A percentile compares a stretch with the other conserved stretches of the same genome.
phyloP scores from a whole-genome alignment of 2,888 invertebrate genomes.

The Platycnemis pennipes region DNA sequence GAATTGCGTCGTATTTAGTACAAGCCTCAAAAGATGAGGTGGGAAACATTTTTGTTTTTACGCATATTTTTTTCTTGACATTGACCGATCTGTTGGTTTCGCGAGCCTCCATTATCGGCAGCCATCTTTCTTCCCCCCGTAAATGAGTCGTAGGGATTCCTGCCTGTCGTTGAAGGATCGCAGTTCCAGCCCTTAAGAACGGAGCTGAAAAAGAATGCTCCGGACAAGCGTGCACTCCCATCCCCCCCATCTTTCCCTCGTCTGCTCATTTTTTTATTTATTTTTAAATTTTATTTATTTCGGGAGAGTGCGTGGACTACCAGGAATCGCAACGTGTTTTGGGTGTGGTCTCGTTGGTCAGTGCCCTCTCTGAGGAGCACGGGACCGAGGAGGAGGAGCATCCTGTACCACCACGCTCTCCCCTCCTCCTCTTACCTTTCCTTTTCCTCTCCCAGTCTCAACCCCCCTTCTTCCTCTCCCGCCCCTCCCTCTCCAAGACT shows the following conservation, averaged over 20 bases:
- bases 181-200: background rate
- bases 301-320: slow-evolving; percentile 7
- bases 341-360: background rate
- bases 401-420: slow-evolving; percentile 11
- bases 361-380: background rate
- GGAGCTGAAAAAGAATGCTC: slow-evolving; percentile 16
- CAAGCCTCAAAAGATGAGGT: slow-evolving; percentile 6
- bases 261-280: background rate
- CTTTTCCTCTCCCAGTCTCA: no score
- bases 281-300: background rate
- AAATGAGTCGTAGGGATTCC: slow-evolving; percentile 40
- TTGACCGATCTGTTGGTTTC: slow-evolving; percentile 40
- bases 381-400: background rate
- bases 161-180: slow-evolving; percentile 47
- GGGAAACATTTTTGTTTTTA: background rate
- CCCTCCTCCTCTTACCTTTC: background rate
- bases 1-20: background rate
- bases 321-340: slow-evolving; percentile 45
- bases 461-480: background rate
- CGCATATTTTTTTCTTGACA: background rate
- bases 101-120: slow-evolving; percentile 24
- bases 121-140: slow-evolving; percentile 32
- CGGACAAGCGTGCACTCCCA: background rate
- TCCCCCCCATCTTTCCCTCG: background rate
- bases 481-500: background rate